These are phyloP conservation scores for Gnathonemus longibarbis DNA, from an alignment of 2,113 vertebrate genomes.

Conservation along the genomic window DNA sequence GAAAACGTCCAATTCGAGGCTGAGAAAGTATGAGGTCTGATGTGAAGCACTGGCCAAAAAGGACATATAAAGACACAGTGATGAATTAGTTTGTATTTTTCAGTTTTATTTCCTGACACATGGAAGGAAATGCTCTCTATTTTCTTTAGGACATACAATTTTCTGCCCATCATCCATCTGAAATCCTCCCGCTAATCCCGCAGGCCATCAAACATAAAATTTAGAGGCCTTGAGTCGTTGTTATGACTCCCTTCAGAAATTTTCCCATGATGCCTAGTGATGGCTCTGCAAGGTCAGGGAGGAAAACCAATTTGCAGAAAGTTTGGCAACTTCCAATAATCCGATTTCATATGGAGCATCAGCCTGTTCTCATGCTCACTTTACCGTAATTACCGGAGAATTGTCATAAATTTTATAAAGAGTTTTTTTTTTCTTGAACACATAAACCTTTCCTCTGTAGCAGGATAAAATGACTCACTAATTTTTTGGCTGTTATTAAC, in stretches of 20 bases:
- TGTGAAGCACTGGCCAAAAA: constrained; percentile 54
- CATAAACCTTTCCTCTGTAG: constrained; percentile 28
- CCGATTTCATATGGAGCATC: constrained; percentile 63
- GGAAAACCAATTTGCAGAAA: constrained; percentile 70
- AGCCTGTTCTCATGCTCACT: constrained; percentile 61
- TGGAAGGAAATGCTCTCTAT: constrained; percentile 85
- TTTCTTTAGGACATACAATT: constrained; percentile 93
- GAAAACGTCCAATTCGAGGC: constrained; percentile 39
- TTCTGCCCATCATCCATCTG: constrained; percentile 86
- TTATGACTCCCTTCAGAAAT: constrained; percentile 74
- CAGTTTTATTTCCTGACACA: constrained; percentile 69
- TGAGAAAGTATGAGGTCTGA: constrained; percentile 38
- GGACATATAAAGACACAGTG: constrained; percentile 71
- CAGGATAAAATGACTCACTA: constrained; percentile 41
- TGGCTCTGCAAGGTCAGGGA: constrained; percentile 62
- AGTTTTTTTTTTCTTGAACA: constrained; percentile 34
- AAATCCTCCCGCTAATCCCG: constrained; percentile 74
- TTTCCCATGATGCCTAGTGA: constrained; percentile 64
- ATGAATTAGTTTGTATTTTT: constrained; percentile 78
- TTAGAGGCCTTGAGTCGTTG: constrained; percentile 73
- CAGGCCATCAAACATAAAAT: constrained; percentile 74
- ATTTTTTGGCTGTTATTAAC: constrained; percentile 22
- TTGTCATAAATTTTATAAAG: constrained; percentile 40
- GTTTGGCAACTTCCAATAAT: constrained; percentile 59
- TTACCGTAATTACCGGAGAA: constrained; percentile 64